These are phyloP conservation scores for Allophyes oxyacanthae DNA, from an alignment of 2,888 invertebrate species.

Conservation along the genomic window DNA sequence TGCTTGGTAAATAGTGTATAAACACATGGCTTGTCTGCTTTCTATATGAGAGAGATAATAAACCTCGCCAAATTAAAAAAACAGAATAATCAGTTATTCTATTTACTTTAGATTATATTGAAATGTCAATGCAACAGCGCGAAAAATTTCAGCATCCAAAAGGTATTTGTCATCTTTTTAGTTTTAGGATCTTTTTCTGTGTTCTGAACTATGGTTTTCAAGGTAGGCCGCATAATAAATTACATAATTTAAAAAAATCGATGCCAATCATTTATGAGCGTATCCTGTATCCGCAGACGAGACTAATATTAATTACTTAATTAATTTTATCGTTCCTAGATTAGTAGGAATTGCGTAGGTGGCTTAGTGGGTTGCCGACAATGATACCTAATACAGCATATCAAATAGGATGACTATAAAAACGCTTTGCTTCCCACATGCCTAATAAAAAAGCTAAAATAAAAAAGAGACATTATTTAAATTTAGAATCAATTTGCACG, in stretches of 20 bases:
- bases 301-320: conserved; percentile 6
- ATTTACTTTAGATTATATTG: too few species aligned
- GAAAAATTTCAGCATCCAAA: too few species aligned
- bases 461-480: not conserved
- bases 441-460: not conserved
- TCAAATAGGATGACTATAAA: conserved; percentile 25
- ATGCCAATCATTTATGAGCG: not conserved
- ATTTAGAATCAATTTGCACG: conserved; percentile 6
- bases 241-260: too few species aligned
- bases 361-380: conserved; percentile 28
- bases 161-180: too few species aligned
- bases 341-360: conserved; percentile 35
- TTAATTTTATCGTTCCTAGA: conserved; percentile 28
- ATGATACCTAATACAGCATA: conserved; percentile 1
- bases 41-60: conserved; percentile 19
- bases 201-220: too few species aligned
- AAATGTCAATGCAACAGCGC: too few species aligned
- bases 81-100: too few species aligned
- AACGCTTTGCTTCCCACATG: conserved; percentile 26
- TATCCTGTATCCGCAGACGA: not conserved
- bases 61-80: too few species aligned
- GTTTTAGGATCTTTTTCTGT: too few species aligned
- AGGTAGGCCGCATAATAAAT: too few species aligned
- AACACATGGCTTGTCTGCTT: conserved; percentile 24
- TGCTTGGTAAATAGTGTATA: conserved; percentile 26